Base-by-base conservation (phyloP, 37 sponge, comb jelly and placozoan genomes). In the Hormiphora californensis region DNA sequence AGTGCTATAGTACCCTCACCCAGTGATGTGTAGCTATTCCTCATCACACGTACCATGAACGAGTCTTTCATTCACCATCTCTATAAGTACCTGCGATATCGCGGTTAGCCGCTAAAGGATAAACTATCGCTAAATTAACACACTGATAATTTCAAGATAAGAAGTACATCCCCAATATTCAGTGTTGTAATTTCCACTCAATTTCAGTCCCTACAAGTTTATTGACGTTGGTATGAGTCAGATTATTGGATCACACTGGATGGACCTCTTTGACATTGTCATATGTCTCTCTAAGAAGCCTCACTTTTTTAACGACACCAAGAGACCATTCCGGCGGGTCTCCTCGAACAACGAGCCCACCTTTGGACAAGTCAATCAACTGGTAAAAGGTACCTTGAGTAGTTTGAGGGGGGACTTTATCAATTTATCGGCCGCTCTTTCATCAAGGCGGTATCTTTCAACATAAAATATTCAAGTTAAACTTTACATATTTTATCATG, bases 181-280 rank as follows among this genome's bases (percentile, higher is more conserved):
- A 49, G 15, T 17, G 9, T 49, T 49, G 53, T 49, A 49, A 15
- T 17, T 9, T 17, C 53, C 53, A 49, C 15, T 15, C 53, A 49
- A 17, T 57, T 57, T 41, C 62, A 59, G 86, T 86, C 62, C 62
- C 44, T 86, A 32, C 40, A 49, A 86, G n/a, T 86, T 86, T 35
- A 22, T 94, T 19, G 68, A 97, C 78, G 63, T 85, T 51, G 92
- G 95, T 0, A 91, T 97, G 92, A 53, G 38, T 0, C 88, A 93
- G 69, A 67, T 92, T 11, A 81, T 92, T 3, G 90, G 89, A 0
- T 32, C 28, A 0, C 89, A 92, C 88, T 97, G 99, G 99, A 88
- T 86, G 34, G 92, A 92, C 27, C 54, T 93, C 36, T 94, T 97
- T 90, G 94, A 94, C 73, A 89, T 97, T 12, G 85, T 97, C 21